phyloP scores from a whole-genome alignment of 2,797 vertebrate species.

The Clarias laeviceps region DNA sequence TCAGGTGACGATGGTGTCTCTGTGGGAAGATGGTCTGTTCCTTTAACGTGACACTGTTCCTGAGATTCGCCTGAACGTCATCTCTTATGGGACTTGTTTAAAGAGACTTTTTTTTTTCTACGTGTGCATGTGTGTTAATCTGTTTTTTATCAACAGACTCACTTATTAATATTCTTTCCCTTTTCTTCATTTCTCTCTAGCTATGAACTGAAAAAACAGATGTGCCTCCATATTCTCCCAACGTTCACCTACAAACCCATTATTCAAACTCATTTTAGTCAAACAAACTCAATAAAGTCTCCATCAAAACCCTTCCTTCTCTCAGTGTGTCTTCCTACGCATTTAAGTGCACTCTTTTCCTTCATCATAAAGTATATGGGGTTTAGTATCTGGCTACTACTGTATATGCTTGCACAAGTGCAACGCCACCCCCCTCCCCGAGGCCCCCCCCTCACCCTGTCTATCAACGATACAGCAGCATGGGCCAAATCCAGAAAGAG shows the following conservation, averaged over 20 bases:
- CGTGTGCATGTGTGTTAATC: not conserved
- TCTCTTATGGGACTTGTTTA: not conserved
- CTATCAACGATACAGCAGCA: slow-evolving; percentile 34
- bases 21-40: slow-evolving; percentile 49
- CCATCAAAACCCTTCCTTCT: slow-evolving; percentile 32
- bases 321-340: slow-evolving; percentile 16
- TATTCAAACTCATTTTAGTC: slow-evolving; percentile 21
- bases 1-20: slow-evolving; percentile 45
- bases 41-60: slow-evolving; percentile 29
- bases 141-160: not conserved
- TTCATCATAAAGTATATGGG: not conserved
- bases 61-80: slow-evolving; percentile 32
- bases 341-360: slow-evolving; percentile 49
- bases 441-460: slow-evolving; percentile 8
- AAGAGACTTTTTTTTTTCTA: not conserved
- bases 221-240: not conserved
- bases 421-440: too few species aligned
- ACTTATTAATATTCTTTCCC: not conserved
- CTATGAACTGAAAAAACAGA: not conserved
- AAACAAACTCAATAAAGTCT: slow-evolving; percentile 22
- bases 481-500: slow-evolving; percentile 34
- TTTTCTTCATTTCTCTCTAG: not conserved
- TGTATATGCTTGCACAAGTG: slow-evolving; percentile 66
- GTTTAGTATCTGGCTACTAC: slow-evolving; percentile 59
- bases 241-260: slow-evolving; percentile 37